These are phyloP conservation scores for Erannis defoliaria DNA, from an alignment of 2,888 invertebrate species.

Conservation along the genomic window DNA sequence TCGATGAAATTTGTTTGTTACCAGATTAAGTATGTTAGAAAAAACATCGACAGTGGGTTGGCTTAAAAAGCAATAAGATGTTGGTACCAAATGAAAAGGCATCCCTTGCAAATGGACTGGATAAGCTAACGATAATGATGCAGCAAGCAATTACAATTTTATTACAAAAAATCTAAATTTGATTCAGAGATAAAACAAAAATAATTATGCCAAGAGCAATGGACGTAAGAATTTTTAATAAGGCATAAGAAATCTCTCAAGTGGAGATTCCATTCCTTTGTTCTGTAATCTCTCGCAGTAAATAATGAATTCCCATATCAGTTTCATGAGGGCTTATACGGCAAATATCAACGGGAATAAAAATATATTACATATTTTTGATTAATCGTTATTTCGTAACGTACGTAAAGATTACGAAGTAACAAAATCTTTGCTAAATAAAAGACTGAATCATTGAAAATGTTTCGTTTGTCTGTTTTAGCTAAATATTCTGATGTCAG, in stretches of 20 bases:
- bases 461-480: no score
- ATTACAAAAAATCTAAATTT: background rate
- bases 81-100: no score
- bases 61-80: no score
- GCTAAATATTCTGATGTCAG: no score
- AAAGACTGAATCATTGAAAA: no score
- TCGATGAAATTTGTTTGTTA: no score
- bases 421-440: no score
- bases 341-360: background rate
- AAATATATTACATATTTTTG: background rate
- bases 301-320: slow-evolving; percentile 23
- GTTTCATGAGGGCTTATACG: slow-evolving; percentile 8
- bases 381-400: background rate
- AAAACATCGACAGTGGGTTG: no score
- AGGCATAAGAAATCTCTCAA: slow-evolving; percentile 22
- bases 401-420: no score
- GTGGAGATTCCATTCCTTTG: slow-evolving; percentile 31
- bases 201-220: slow-evolving; percentile 12
- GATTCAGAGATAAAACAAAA: slow-evolving; percentile 1
- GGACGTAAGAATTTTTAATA: slow-evolving; percentile 29
- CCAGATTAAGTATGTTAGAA: no score
- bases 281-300: slow-evolving; percentile 24
- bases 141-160: background rate
- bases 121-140: no score
- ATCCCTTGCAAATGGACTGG: no score